Evolutionary conservation across 2,113 vertebrate species (phyloP), one percentile per base, ranked within the genome.

Genomic region (Arvicanthis niloticus): DNA sequence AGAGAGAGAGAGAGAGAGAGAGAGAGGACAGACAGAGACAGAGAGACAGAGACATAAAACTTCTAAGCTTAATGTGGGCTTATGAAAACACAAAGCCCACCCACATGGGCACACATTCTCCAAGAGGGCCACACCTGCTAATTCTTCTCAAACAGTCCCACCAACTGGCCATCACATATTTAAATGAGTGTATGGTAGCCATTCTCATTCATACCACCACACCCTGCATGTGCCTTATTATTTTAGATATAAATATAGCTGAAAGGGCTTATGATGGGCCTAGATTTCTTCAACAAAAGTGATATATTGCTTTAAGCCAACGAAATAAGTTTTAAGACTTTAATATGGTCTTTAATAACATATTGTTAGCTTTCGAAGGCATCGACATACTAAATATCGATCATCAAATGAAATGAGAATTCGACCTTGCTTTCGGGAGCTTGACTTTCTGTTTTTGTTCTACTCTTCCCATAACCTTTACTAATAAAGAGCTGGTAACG

Each of bases 321-420:
- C 80, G 81, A 96, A 92, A 45, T 80, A 92, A 89, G 88, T 21
- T 62, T 91, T 13, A 92, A 95, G 9, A 80, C 73, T 68, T 93
- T 80, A 82, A 85, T 86, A 85, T 68, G 34, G 70, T 85, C 34
- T 81, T 80, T 56, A 81, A 76, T 12, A 93, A 31, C 56, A 91
- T 78, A 72, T 56, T 93, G 91, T 88, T 58, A 68, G 37, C 26
- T 68, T 95, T 84, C 85, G 9, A 81, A 95, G 91, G 34, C 91
- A 68, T 67, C 90, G 93, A 56, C 78, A 91, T 88, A 82, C 45
- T 94, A 88, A 96, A 92, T 91, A 94, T 96, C 91, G 91, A 93
- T 90, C 93, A 93, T 92, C 29, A 91, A 92, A 95, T 89, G 13
- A 68, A 92, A 89, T 92, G 70, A 93, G 92, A 94, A 75, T 60